Base-by-base conservation (phyloP, 2,888 invertebrate species). In the Nephrocerus scutellatus region DNA sequence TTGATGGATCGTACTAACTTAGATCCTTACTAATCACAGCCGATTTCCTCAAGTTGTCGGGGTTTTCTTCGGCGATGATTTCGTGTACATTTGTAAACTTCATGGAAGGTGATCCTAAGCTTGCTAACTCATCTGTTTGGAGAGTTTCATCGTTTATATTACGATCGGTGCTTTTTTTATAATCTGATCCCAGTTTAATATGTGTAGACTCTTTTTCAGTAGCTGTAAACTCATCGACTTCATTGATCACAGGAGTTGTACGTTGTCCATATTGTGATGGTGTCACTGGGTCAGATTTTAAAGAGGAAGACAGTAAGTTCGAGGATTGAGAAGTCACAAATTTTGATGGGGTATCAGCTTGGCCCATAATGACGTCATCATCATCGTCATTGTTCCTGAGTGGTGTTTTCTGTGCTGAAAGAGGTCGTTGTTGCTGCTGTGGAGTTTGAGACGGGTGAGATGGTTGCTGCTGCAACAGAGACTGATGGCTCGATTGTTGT, bases 291-390 rank as follows among this genome's bases (percentile, higher is more conserved):
- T 52, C 50, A n/a, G n/a, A n/a, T n/a, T n/a, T n/a, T n/a, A n/a
- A n/a, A n/a, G n/a, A n/a, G n/a, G n/a, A n/a, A n/a, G n/a, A n/a
- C n/a, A n/a, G n/a, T n/a, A n/a, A n/a, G 23, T 40, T 25, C 19
- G 24, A 2, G 12, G 18, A 3, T 12, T 39, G 39, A 7, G 40
- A 39, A 16, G 25, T 10, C 8, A 39, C 24, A 14, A 36, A 50
- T 47, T 62, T 64, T 6, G 58, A 43, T 13, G 69, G 67, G 5
- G 67, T 66, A 10, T 61, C 53, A 5, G 66, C 63, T 41, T 59
- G 63, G 9, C 67, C 69, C 54, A 68, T 62, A 37, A 68, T 51
- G 19, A 66, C 66, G 47, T 68, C 68, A 49, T 66, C 66, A 22
- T 68, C 68, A 41, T 68, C 66, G 23, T 65, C 66, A 36, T 62